Evolutionary conservation across 1,140 invertebrate species (phyloP).

Genomic region (Drosophila grimshawi): DNA sequence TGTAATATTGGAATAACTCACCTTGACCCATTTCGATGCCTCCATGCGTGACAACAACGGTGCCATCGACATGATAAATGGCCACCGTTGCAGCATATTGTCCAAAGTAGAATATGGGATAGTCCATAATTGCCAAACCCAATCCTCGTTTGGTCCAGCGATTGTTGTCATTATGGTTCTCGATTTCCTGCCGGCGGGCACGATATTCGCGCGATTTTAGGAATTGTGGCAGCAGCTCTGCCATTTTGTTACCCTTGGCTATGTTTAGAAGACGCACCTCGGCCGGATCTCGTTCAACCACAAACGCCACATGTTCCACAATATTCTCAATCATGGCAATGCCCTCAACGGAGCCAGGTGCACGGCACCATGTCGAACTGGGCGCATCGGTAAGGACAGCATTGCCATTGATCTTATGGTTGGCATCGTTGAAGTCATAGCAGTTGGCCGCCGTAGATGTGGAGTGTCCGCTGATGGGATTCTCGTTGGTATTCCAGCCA

Average conservation of each 20-base stretch:
- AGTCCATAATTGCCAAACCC: constrained; percentile 86
- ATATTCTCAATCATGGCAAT: constrained; percentile 90
- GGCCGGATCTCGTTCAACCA: constrained; percentile 88
- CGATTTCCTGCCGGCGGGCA: constrained; percentile 85
- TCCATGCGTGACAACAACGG: constrained; percentile 88
- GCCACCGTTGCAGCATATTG: constrained; percentile 87
- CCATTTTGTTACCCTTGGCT: constrained; percentile 77
- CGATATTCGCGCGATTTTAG: constrained; percentile 85
- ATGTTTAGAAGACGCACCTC: constrained; percentile 89
- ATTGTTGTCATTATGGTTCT: constrained; percentile 87
- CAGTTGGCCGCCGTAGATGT: constrained; percentile 86
- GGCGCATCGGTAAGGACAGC: constrained; percentile 88
- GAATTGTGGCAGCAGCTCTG: constrained; percentile 78
- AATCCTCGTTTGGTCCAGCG: constrained; percentile 89
- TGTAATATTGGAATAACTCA: constrained; percentile 22
- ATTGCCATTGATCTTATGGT: constrained; percentile 86
- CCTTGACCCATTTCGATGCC: constrained; percentile 92
- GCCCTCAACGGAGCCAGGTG: constrained; percentile 88
- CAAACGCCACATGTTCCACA: constrained; percentile 92
- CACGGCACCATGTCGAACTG: constrained; percentile 87
- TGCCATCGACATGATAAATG: constrained; percentile 88
- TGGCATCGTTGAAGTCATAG: constrained; percentile 85
- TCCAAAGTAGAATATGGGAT: constrained; percentile 85
- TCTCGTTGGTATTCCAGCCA: constrained; percentile 87
- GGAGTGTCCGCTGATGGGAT: constrained; percentile 78